Evolutionary conservation across 64 coral and sea anemone species (phyloP).

Genomic region (Hydrozoanthus tunicans): DNA sequence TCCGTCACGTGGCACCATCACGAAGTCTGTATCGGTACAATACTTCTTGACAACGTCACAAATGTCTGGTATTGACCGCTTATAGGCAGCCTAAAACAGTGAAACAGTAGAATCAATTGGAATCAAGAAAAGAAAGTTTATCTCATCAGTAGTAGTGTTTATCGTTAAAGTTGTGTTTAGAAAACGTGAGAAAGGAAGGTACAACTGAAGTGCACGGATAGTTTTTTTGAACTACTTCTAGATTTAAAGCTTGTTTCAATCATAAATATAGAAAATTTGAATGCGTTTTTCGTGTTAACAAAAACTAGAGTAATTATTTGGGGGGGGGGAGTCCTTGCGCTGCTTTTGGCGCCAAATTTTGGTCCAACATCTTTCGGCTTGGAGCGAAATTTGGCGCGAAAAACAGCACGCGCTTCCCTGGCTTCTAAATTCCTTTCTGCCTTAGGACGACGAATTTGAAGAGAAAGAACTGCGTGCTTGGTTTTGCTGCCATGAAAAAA

Average conservation of each 20-base stretch:
- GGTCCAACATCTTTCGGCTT: too few species aligned
- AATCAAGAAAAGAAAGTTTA: not conserved
- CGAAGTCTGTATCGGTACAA: not conserved
- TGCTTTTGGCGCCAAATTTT: too few species aligned
- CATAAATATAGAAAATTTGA: not conserved
- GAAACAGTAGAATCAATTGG: not conserved
- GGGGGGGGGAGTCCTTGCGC: too few species aligned
- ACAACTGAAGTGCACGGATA: not conserved
- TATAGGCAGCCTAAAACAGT: constrained; percentile 1
- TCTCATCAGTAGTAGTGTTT: not conserved
- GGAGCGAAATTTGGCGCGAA: too few species aligned
- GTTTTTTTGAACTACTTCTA: not conserved
- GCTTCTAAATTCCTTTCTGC: too few species aligned
- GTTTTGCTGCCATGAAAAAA: too few species aligned
- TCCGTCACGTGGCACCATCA: too few species aligned
- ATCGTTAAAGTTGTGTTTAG: too few species aligned
- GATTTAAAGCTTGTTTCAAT: not conserved
- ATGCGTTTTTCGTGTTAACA: not conserved
- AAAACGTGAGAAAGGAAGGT: too few species aligned
- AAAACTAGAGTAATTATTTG: not conserved
- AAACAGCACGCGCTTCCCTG: too few species aligned
- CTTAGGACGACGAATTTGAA: too few species aligned
- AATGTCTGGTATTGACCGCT: not conserved
- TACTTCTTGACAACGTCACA: constrained; percentile 5
- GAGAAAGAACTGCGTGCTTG: too few species aligned